These are phyloP conservation scores for Hyles lineata DNA, from an alignment of 2,888 invertebrate species.

Conservation along the genomic window DNA sequence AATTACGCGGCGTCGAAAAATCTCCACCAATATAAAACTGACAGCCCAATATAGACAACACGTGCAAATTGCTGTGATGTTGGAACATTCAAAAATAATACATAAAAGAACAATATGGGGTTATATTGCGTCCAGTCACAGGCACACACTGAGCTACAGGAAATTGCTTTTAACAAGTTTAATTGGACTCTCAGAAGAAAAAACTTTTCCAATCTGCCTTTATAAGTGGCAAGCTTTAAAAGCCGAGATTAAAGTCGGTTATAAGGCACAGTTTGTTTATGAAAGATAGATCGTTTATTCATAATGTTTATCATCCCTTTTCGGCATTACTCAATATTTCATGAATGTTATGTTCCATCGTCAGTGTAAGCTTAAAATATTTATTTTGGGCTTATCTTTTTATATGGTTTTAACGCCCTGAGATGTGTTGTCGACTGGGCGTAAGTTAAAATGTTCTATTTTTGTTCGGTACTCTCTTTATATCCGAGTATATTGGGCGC, in stretches of 20 bases:
- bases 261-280: conserved; percentile 61
- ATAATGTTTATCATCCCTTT: conserved; percentile 33
- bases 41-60: background rate
- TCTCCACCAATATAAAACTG: background rate
- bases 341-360: background rate
- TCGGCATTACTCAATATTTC: conserved; percentile 18
- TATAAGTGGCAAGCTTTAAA: conserved; percentile 72
- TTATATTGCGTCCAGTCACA: conserved; percentile 49
- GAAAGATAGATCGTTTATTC: conserved; percentile 51
- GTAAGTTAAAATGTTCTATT: conserved; percentile 3
- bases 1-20: background rate
- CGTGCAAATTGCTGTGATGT: background rate
- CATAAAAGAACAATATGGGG: conserved; percentile 34
- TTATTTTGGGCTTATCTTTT: conserved; percentile 7
- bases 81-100: conserved; percentile 26
- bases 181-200: conserved; percentile 80
- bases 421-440: conserved; percentile 6
- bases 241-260: conserved; percentile 68
- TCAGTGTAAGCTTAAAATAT: background rate
- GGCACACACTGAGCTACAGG: conserved; percentile 64
- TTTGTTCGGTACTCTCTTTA: background rate
- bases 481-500: background rate
- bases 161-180: conserved; percentile 82
- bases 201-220: conserved; percentile 82
- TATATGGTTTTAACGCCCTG: background rate